Percentiles rank a stretch among this genome's conserved stretches.
Evolutionary conservation across 1,140 invertebrate species (phyloP).

Genomic region (Plutomurus gul): DNA sequence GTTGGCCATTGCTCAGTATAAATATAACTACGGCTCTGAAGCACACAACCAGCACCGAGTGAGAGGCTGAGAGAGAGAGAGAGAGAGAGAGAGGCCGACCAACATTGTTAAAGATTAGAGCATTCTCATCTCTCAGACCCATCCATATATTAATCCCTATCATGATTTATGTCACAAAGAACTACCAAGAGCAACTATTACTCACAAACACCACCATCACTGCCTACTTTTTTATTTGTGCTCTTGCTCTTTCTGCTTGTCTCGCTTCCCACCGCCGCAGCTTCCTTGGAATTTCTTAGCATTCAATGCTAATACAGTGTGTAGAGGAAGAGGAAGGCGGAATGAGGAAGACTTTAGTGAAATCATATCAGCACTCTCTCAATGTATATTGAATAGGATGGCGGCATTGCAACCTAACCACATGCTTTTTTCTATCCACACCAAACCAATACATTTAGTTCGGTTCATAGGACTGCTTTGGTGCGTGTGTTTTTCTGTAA

Average conservation of each 20-base stretch:
- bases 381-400: not conserved
- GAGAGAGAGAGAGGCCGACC: not conserved
- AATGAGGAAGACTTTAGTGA: not conserved
- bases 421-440: not conserved
- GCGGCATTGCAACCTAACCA: not conserved
- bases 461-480: not conserved
- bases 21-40: too few relatives aligned
- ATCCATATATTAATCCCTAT: conserved; percentile 36
- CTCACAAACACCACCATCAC: conserved; percentile 6
- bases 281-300: not conserved
- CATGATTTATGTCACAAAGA: conserved; percentile 32
- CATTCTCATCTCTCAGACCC: conserved; percentile 6
- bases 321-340: not conserved
- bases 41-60: too few relatives aligned
- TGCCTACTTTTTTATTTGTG: conserved; percentile 12
- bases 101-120: conserved; percentile 20
- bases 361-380: not conserved
- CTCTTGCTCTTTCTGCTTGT: not conserved
- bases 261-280: not conserved
- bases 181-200: conserved; percentile 18
- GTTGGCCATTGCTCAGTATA: too few relatives aligned
- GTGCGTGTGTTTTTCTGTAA: not conserved
- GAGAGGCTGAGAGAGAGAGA: too few relatives aligned
- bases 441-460: not conserved
- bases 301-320: too few relatives aligned